Conservation (phyloP, 2,888 invertebrate genomes). For the Sphaerophoria rueppellii region DNA sequence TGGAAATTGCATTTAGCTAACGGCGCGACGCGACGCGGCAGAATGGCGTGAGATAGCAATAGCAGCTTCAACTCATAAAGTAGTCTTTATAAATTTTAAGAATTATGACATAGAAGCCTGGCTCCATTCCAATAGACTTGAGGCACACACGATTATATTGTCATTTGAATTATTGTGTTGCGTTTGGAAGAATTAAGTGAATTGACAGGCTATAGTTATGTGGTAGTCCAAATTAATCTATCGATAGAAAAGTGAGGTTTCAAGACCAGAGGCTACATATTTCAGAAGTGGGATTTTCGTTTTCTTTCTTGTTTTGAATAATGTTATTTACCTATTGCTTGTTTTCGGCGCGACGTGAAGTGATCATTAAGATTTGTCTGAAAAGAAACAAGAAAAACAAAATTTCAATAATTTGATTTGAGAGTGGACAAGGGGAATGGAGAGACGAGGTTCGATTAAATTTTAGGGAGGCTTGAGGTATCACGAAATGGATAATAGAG, state of each 20-base stretch:
- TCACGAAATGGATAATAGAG: too few species aligned
- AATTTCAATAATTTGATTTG: neutral
- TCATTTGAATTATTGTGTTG: conserved; percentile 64
- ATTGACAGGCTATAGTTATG: conserved; percentile 56
- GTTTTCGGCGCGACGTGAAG: conserved; percentile 15
- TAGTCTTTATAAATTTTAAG: conserved; percentile 29
- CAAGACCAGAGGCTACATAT: conserved; percentile 27
- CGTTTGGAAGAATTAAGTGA: conserved; percentile 31
- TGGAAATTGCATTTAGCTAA: conserved; percentile 61
- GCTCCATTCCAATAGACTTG: conserved; percentile 22
- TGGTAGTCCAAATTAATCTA: conserved; percentile 48
- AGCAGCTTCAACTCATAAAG: conserved; percentile 9
- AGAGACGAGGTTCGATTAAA: too few species aligned
- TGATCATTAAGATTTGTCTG: conserved; percentile 27
- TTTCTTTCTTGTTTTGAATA: conserved; percentile 5
- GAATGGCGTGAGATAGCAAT: conserved; percentile 44
- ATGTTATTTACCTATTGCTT: neutral
- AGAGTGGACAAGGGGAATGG: too few species aligned
- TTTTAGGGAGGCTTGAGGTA: too few species aligned
- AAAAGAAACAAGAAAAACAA: conserved; percentile 16
- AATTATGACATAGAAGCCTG: conserved; percentile 61
- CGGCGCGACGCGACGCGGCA: conserved; percentile 14
- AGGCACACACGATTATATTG: conserved; percentile 66
- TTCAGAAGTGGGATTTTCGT: neutral
- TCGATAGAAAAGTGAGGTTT: conserved; percentile 1